Evolutionary conservation across 2,888 invertebrate genomes (phyloP), one percentile per base, ranked within the genome.

Genomic region (Perithous albicinctus): DNA sequence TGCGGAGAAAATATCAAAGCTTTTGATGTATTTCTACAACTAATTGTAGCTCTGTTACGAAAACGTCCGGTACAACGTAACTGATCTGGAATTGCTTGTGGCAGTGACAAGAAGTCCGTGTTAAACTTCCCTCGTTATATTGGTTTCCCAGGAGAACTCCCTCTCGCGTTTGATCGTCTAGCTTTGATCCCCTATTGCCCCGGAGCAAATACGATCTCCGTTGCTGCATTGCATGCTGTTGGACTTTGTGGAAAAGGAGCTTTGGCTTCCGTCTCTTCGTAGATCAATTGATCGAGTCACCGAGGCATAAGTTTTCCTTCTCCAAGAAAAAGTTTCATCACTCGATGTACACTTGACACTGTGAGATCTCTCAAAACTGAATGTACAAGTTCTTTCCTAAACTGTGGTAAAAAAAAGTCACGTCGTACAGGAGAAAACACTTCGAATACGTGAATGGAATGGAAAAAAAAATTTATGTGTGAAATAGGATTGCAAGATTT

Each of bases 121-220:
- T 61, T 46, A 32, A 61, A 61, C 8, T 26, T n/a, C 23, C 18
- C n/a, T 66, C 66, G 66, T 56, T 59, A 69, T 32, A 32, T 18
- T 6, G 43, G 35, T 51, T 23, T 29, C 26, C 6, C 51, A 20
- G 29, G n/a, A n/a, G 61, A 69, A 23, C 66, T 51, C 6, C 38
- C n/a, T 18, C n/a, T 18, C 29, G 10, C 67, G 12, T 51, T 46
- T 29, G 20, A 70, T 46, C 43, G 26, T 64, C 4, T 18, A 56
- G 38, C 69, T 75, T 70, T 70, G 69, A 75, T 69, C 43, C 12
- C 23, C 15, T 46, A 20, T 63, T 48, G 48, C 26, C 48, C 29
- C 48, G 26, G 32, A 59, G 48, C 76, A 72, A 72, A 80, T 66
- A 59, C 56, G 72, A 66, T 72, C 41, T 43, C 32, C 46, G 46